These are phyloP conservation scores for Hemibagrus guttatus DNA, from an alignment of 2,797 vertebrate species.

Conservation along the genomic window DNA sequence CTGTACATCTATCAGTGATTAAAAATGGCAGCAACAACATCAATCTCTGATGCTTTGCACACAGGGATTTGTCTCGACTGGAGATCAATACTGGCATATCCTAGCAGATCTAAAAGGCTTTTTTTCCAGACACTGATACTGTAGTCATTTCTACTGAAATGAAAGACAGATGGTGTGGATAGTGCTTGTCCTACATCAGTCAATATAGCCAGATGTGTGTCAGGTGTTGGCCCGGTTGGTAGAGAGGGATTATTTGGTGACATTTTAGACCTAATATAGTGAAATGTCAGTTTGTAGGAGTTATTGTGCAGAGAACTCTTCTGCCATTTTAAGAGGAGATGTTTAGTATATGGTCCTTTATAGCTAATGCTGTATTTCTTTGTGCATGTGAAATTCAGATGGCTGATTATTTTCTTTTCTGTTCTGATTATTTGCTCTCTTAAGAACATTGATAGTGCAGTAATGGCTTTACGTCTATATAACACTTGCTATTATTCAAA, in stretches of 20 bases:
- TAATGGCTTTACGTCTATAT: not conserved
- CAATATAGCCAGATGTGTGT: not conserved
- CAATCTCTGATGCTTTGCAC: conserved; percentile 37
- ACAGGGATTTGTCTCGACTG: conserved; percentile 27
- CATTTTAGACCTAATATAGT: conserved; percentile 15
- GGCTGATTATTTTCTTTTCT: not conserved
- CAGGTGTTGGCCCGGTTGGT: not conserved
- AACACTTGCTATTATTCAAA: not conserved
- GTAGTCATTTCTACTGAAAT: not conserved
- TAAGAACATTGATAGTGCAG: not conserved
- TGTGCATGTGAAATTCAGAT: not conserved
- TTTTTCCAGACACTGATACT: not conserved
- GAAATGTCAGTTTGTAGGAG: not conserved
- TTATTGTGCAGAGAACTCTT: not conserved
- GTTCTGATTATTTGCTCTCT: not conserved
- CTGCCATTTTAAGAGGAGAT: not conserved
- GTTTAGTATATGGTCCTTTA: not conserved
- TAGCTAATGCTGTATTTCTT: not conserved
- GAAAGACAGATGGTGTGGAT: not conserved
- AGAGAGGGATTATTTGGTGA: not conserved
- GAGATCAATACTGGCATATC: conserved; percentile 47
- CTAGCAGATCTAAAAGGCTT: not conserved
- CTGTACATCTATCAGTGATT: conserved; percentile 29
- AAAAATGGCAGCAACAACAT: conserved; percentile 36
- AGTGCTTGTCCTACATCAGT: not conserved